Base-by-base conservation (phyloP, 2,888 invertebrate genomes). In the Marronus borbonicus region DNA sequence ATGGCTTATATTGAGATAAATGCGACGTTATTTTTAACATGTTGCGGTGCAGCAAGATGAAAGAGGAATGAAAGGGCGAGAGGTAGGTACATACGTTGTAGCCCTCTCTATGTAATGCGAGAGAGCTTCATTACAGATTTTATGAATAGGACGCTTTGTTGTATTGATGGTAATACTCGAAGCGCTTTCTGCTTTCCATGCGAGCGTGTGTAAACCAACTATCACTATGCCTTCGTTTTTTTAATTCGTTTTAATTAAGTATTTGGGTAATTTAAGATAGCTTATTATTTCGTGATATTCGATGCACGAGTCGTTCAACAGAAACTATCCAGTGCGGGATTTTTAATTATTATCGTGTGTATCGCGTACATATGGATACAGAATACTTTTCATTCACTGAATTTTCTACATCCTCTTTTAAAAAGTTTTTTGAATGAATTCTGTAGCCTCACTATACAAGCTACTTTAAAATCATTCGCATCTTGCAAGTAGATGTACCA, bases 1-100 rank as follows among this genome's bases (percentile, higher is more conserved):
- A 82, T 82, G 83, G 83, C 82, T 82, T 82, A 74, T 74, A 83
- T 81, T 80, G 83, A 84, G 83, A 84, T 83, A 83, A 84, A 83
- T 81, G 81, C 82, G 81, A 80, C 78, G 81, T 83, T 82, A 82
- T 82, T 83, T 84, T 81, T 83, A 83, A 81, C 66, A 74, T 74
- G 72, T 74, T 74, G 72, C 72, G 28, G 50, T 68, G 72, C 28
- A 72, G 44, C 60, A 20, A 4, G 36, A 20, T 5, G 68, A 50
- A 20, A 49, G 36, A 36, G 12, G 39, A 20, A 44, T n/a, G 52
- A 10, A 55, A 31, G 52, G 36, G 69, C n/a, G 44, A 31, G 72
- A 72, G 72, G 60, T 60, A 50, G 52, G 17, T 31, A 50, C 68
- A 50, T 58, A 50, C 68, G 68, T 58, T 20, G 55, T 68, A 68